phyloP scores from a whole-genome alignment of 37 sponge, comb jelly and placozoan genomes.

The Theonella swinhoei region DNA sequence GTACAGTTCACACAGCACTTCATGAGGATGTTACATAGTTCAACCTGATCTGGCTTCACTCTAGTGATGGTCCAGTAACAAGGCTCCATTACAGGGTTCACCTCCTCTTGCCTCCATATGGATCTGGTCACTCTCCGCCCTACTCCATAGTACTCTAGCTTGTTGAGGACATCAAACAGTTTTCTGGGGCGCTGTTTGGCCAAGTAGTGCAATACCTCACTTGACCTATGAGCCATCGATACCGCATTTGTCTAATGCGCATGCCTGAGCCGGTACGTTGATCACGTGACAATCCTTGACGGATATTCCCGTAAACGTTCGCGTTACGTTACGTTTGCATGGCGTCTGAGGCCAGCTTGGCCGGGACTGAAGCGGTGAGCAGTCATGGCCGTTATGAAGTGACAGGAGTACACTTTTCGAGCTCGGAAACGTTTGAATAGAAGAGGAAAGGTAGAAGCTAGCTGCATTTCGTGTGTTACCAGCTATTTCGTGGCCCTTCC shows the following conservation, averaged over 20 bases:
- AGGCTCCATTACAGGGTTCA: neutral
- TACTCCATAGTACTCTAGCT: conserved; percentile 36
- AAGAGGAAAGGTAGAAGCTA: neutral
- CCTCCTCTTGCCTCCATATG: conserved; percentile 29
- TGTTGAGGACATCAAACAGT: conserved; percentile 42
- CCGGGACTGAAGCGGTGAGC: neutral
- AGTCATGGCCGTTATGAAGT: neutral
- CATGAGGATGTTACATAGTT: no score
- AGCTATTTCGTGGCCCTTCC: neutral
- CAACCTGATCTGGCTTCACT: conserved; percentile 40
- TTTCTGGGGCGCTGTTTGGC: conserved; percentile 25
- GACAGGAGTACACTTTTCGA: neutral
- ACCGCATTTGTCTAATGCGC: neutral
- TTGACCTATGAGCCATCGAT: neutral
- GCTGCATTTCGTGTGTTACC: neutral
- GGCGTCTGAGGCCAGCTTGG: neutral
- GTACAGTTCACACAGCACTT: no score
- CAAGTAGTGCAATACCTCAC: conserved; percentile 7
- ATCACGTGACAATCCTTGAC: neutral
- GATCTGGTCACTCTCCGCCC: conserved; percentile 52
- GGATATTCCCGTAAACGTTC: neutral
- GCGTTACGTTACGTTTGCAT: neutral
- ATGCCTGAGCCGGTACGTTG: neutral
- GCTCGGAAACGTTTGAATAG: neutral
- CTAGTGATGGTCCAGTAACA: conserved; percentile 62